Evolutionary conservation across 2,797 vertebrate genomes (phyloP), one percentile per base, ranked within the genome.

Genomic region (Synanceia verrucosa): DNA sequence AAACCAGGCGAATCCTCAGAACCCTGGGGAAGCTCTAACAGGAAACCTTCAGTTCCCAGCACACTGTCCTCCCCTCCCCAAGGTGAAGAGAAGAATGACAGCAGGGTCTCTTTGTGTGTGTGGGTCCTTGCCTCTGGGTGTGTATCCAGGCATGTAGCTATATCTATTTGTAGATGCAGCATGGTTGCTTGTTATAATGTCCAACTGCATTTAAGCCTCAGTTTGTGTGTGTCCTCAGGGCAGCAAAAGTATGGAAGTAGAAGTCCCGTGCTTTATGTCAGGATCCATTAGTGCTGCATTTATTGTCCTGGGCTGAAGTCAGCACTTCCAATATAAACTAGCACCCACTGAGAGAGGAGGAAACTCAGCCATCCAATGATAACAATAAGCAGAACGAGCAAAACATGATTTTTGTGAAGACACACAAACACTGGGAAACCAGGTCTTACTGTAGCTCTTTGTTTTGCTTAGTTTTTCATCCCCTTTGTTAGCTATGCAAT

Each of bases 21-120:
- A 79, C 85, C 69, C 80, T 36, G 53, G 71, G 83, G 80, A 76
- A 65, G 63, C 62, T 81, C 63, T 73, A 44, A 72, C 50, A 76
- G 79, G 78, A 34, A 57, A 57, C 58, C 59, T 62, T 64, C 36
- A 13, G 21, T 61, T 72, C 58, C 47, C 29, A 55, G 61, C 56
- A 44, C 46, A 36, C 58, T 59, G 70, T 66, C 70, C 61, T 65
- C 63, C 73, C 52, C 64, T 70, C 81, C 78, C 75, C 36, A 46
- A 71, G 69, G 70, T 64, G 37, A 56, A 53, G 31, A 61, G 59
- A 46, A 69, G 48, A 79, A 73, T 61, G 64, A 76, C 81, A 78
- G 65, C 48, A 66, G 18, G 36, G 58, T 65, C 47, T 79, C 57
- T 65, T 55, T 46, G 53, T 63, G 39, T 47, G 47, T 47, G 39